Conservation (phyloP, 2,888 invertebrate species). For the Hydropsyche betteni region DNA sequence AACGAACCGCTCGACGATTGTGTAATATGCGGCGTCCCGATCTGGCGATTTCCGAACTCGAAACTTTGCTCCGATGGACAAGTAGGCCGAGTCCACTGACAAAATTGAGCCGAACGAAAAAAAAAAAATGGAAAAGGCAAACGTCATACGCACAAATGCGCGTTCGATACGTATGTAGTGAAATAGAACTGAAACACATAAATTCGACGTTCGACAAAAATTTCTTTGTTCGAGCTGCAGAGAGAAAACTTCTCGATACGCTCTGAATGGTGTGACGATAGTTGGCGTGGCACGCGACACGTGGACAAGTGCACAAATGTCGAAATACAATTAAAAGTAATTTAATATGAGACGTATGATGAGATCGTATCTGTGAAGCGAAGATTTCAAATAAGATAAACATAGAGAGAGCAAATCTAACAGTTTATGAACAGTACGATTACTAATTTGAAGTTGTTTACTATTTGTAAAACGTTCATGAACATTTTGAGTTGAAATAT, state of each 20-base stretch:
- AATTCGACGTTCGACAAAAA: slow-evolving; percentile 20
- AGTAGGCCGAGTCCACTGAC: neutral
- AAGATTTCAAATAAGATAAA: too few relatives aligned
- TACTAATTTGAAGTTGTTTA: too few relatives aligned
- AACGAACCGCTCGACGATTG: too few relatives aligned
- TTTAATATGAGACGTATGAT: too few relatives aligned
- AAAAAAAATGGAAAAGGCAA: too few relatives aligned
- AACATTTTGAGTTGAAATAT: too few relatives aligned
- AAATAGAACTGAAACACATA: neutral
- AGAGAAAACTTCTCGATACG: slow-evolving; percentile 21
- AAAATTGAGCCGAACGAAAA: neutral
- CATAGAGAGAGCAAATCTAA: too few relatives aligned
- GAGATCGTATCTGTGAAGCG: too few relatives aligned
- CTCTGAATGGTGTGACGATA: neutral
- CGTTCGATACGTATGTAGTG: neutral
- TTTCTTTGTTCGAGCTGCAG: slow-evolving; percentile 6
- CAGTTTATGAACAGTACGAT: too few relatives aligned
- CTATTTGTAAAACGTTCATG: too few relatives aligned
- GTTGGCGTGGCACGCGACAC: neutral
- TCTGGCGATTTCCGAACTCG: neutral
- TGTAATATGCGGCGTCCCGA: too few relatives aligned
- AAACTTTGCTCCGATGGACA: slow-evolving; percentile 8
- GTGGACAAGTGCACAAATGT: neutral
- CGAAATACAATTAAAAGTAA: too few relatives aligned
- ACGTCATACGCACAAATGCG: slow-evolving; percentile 1